A percentile compares a stretch with the other conserved stretches of the same genome.
Conservation (phyloP, 2,113 vertebrate species). For the Rhabdornis inornatus region DNA sequence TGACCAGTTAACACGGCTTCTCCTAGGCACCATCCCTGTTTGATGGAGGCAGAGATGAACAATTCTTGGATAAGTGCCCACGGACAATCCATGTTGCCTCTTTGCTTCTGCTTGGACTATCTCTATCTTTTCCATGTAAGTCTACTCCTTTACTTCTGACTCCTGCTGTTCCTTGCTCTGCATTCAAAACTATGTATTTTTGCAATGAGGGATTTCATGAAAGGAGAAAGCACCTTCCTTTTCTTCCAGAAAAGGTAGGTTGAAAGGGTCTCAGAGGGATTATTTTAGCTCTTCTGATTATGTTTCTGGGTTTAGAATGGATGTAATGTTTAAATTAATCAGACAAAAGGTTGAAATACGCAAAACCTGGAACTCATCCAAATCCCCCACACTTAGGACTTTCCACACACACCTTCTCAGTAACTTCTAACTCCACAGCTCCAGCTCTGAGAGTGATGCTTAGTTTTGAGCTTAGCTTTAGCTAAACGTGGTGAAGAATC, state of each 20-base stretch:
- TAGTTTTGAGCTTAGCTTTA: neutral
- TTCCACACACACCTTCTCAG: neutral
- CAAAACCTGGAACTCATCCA: neutral
- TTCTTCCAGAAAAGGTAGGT: neutral
- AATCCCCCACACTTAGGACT: neutral
- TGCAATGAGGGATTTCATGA: neutral
- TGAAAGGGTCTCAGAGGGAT: neutral
- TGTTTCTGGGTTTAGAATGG: neutral
- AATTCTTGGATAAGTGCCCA: neutral
- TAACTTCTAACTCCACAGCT: neutral
- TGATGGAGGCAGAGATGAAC: neutral
- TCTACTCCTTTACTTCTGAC: neutral
- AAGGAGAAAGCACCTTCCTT: neutral
- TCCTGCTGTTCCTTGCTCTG: neutral
- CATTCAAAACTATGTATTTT: neutral
- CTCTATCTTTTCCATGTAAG: neutral
- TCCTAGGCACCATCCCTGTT: neutral
- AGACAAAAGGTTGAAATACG: neutral
- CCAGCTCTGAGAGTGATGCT: neutral
- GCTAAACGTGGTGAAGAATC: neutral
- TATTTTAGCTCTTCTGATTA: neutral
- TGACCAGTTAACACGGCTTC: neutral
- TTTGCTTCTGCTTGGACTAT: neutral
- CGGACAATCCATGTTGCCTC: neutral
- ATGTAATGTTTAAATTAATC: neutral